Percentiles rank a stretch among this genome's conserved stretches.
Conservation (phyloP, 2,888 invertebrate genomes). For the Peribatodes rhomboidaria region DNA sequence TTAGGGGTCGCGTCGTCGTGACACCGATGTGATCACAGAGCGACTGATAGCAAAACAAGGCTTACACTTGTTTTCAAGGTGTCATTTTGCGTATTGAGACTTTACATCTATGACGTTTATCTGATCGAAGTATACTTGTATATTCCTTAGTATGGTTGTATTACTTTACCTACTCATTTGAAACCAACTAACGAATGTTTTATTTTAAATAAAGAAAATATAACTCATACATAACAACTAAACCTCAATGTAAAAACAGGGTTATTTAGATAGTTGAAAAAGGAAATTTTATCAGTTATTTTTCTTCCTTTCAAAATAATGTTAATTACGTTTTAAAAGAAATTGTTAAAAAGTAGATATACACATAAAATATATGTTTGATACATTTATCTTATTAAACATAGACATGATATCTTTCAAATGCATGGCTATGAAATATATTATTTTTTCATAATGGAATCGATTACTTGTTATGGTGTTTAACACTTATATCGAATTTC, state of each 20-base stretch:
- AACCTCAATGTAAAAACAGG: conserved; percentile 72
- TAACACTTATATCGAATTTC: conserved; percentile 58
- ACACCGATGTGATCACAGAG: too few relatives aligned
- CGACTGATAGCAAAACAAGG: too few relatives aligned
- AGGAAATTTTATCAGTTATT: conserved; percentile 2
- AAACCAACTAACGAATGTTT: not conserved
- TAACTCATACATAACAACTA: too few relatives aligned
- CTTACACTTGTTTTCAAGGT: too few relatives aligned
- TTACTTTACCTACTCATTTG: not conserved
- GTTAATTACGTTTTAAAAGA: not conserved
- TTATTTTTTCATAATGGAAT: conserved; percentile 1
- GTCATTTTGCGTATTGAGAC: too few relatives aligned
- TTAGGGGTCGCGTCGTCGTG: too few relatives aligned
- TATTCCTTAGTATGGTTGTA: not conserved
- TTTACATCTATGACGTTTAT: too few relatives aligned
- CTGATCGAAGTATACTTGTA: too few relatives aligned
- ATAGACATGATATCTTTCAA: not conserved
- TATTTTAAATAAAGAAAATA: not conserved
- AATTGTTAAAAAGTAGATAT: not conserved
- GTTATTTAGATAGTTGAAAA: conserved; percentile 70
- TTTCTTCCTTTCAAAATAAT: not conserved
- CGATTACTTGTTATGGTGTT: conserved; percentile 44
- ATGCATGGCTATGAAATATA: not conserved
- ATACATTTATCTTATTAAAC: not conserved
- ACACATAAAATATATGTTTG: not conserved